Evolutionary conservation across 1,140 invertebrate genomes (phyloP).

Genomic region (Vollenhovia emeryi): DNA sequence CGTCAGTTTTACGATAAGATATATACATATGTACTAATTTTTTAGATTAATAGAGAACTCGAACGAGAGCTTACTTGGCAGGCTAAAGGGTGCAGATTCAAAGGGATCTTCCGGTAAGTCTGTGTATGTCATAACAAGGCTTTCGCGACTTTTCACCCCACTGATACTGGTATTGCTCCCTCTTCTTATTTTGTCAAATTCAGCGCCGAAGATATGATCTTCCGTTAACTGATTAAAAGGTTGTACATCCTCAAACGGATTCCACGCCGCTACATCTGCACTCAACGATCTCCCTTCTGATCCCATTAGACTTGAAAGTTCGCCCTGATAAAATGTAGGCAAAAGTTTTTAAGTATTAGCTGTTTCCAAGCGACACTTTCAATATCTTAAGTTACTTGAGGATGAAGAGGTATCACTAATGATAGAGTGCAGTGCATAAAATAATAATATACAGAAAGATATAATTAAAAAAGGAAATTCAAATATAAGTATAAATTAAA

Average conservation of each 20-base stretch:
- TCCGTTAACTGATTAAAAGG: slow-evolving; percentile 92
- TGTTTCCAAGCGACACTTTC: background rate
- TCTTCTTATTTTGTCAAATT: slow-evolving; percentile 94
- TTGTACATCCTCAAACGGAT: slow-evolving; percentile 92
- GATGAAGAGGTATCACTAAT: background rate
- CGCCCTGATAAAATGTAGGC: slow-evolving; percentile 77
- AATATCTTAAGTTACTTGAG: background rate
- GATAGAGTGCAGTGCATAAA: slow-evolving; percentile 64
- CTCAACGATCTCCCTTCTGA: slow-evolving; percentile 87
- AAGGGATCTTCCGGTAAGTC: slow-evolving; percentile 91
- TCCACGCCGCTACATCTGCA: slow-evolving; percentile 90
- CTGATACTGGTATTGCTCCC: slow-evolving; percentile 94
- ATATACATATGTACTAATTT: background rate
- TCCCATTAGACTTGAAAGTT: slow-evolving; percentile 83
- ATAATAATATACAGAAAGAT: slow-evolving; percentile 35
- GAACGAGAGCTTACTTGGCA: slow-evolving; percentile 86
- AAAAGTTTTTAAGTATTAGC: slow-evolving; percentile 25
- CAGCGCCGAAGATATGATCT: slow-evolving; percentile 94
- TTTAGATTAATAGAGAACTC: slow-evolving; percentile 2
- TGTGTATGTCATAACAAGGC: slow-evolving; percentile 90
- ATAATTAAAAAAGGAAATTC: background rate
- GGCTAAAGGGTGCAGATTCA: slow-evolving; percentile 92
- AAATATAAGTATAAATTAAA: slow-evolving; percentile 13
- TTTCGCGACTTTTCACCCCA: slow-evolving; percentile 91
- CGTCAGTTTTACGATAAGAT: background rate